A percentile compares a stretch with the other conserved stretches of the same genome.
Evolutionary conservation across 2,797 vertebrate genomes (phyloP).

Genomic region (Myotis planiceps): DNA sequence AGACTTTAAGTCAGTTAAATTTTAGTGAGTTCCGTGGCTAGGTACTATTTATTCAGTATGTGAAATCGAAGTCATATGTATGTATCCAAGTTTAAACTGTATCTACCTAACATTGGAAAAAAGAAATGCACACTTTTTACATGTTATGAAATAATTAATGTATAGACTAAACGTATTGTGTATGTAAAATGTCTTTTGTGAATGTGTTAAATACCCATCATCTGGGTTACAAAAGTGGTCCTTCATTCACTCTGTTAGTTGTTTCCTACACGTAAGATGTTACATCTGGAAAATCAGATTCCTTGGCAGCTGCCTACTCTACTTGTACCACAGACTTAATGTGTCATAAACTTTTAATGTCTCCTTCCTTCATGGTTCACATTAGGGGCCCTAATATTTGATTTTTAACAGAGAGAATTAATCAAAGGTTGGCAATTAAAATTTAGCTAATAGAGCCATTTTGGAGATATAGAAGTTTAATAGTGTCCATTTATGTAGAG

Average conservation of each 20-base stretch:
- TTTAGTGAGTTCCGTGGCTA: background rate
- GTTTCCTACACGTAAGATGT: background rate
- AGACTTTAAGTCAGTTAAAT: background rate
- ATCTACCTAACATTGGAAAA: background rate
- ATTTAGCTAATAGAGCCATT: constrained; percentile 42
- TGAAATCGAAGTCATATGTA: background rate
- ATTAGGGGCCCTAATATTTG: background rate
- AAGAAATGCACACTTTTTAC: background rate
- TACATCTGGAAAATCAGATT: background rate
- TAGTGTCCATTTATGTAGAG: constrained; percentile 41
- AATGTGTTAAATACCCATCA: background rate
- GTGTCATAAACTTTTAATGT: background rate
- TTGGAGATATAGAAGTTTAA: constrained; percentile 33
- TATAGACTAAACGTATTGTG: background rate
- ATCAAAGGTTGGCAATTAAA: constrained; percentile 48
- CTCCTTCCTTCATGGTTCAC: background rate
- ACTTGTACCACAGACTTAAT: background rate
- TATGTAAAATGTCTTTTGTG: background rate
- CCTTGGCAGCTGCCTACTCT: background rate
- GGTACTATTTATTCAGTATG: background rate
- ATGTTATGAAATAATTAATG: background rate
- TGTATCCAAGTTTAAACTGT: background rate
- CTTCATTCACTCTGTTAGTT: background rate
- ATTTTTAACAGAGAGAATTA: constrained; percentile 34
- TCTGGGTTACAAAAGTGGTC: background rate